Conservation (phyloP, 2,888 invertebrate genomes). For the Ischnura elegans region DNA sequence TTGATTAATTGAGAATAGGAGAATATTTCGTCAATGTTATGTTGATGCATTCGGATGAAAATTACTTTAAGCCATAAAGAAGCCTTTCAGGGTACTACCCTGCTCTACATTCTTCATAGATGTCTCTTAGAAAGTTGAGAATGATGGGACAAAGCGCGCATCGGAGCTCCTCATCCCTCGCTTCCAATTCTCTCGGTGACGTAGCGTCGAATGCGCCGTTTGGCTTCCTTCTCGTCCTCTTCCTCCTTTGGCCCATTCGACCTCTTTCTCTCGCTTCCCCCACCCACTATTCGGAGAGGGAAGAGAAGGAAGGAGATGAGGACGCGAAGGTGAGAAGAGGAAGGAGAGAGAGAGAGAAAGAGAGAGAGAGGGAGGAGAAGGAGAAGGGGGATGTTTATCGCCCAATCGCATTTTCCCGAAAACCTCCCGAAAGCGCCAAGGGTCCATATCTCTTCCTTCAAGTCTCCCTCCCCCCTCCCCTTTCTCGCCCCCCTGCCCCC, state of each 20-base stretch:
- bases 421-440: constrained; percentile 29
- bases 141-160: no score
- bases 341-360: background rate
- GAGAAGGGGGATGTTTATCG: constrained; percentile 21
- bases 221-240: constrained; percentile 9
- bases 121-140: no score
- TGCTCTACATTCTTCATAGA: no score
- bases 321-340: background rate
- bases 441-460: background rate
- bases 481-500: background rate
- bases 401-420: constrained; percentile 17
- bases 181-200: no score
- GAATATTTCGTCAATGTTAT: no score
- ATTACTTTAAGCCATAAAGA: no score
- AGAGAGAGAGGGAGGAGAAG: background rate
- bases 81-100: no score
- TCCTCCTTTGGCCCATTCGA: no score
- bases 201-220: no score
- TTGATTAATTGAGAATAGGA: no score
- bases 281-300: background rate
- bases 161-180: no score
- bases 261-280: background rate
- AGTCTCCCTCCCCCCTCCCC: background rate
- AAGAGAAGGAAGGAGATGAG: background rate
- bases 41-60: no score